Evolutionary conservation across 2,797 vertebrate genomes (phyloP).

Genomic region (Cheirogaleus major): DNA sequence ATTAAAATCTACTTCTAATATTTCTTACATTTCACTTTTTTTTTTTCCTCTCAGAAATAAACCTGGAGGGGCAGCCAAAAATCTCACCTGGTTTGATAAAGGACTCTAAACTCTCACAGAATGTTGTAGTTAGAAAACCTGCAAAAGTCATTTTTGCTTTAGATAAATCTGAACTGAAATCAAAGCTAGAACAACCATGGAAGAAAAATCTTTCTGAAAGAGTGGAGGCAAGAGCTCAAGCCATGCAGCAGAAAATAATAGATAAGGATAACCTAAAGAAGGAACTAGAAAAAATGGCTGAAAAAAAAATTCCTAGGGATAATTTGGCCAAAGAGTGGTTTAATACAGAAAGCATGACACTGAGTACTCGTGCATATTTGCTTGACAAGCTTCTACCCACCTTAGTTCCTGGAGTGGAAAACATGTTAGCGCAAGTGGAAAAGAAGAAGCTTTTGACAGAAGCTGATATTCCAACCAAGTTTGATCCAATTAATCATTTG

Average conservation of each 20-base stretch:
- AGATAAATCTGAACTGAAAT: neutral
- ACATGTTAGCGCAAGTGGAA: constrained; percentile 82
- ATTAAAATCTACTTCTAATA: constrained; percentile 49
- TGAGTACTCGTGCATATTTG: constrained; percentile 82
- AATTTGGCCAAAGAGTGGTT: constrained; percentile 85
- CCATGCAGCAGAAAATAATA: constrained; percentile 81
- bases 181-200: constrained; percentile 67
- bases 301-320: constrained; percentile 76
- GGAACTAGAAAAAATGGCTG: constrained; percentile 71
- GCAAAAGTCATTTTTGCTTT: neutral
- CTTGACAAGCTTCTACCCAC: constrained; percentile 87
- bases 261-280: constrained; percentile 67
- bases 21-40: constrained; percentile 24
- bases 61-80: neutral
- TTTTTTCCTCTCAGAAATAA: constrained; percentile 33
- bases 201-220: constrained; percentile 79
- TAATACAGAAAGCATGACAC: constrained; percentile 73
- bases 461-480: constrained; percentile 74
- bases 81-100: neutral
- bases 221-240: constrained; percentile 82
- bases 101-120: neutral
- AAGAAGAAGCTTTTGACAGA: constrained; percentile 80
- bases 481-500: constrained; percentile 89
- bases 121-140: constrained; percentile 9
- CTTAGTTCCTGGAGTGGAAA: constrained; percentile 83